Conservation (phyloP, 2,113 vertebrate genomes). For the Phalacrocorax carbo region DNA sequence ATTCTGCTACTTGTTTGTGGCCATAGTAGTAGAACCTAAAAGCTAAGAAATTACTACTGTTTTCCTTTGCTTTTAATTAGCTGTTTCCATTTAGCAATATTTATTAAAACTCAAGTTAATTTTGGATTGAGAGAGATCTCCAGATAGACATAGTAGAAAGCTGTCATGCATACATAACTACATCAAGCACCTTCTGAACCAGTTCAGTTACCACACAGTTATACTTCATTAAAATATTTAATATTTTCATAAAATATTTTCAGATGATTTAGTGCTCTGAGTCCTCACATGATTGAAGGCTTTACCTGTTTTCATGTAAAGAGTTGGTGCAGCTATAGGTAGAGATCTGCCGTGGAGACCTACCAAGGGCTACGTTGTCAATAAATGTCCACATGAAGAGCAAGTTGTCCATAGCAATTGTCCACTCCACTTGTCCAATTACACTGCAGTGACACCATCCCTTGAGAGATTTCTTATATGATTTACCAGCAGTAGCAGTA, state of each 20-base stretch:
- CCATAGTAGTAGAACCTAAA: neutral
- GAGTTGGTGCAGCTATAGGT: neutral
- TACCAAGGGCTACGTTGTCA: neutral
- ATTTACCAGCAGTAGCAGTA: neutral
- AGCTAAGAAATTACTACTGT: neutral
- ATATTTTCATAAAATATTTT: neutral
- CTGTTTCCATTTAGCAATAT: neutral
- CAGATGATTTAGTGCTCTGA: neutral
- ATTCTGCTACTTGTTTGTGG: neutral
- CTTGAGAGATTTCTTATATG: neutral
- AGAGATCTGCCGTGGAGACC: neutral
- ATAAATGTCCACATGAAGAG: neutral
- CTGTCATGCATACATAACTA: neutral
- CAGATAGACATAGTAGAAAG: neutral
- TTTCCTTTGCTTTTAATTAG: neutral
- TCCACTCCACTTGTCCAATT: neutral
- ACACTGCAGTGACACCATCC: neutral
- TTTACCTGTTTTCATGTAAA: neutral
- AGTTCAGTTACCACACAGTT: neutral
- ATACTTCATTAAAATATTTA: neutral
- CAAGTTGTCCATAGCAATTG: neutral
- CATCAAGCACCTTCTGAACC: neutral
- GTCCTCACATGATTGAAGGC: neutral
- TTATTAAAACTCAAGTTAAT: neutral
- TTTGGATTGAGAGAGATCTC: neutral